Conservation (phyloP, 2,113 vertebrate species). For the Peromyscus maniculatus region DNA sequence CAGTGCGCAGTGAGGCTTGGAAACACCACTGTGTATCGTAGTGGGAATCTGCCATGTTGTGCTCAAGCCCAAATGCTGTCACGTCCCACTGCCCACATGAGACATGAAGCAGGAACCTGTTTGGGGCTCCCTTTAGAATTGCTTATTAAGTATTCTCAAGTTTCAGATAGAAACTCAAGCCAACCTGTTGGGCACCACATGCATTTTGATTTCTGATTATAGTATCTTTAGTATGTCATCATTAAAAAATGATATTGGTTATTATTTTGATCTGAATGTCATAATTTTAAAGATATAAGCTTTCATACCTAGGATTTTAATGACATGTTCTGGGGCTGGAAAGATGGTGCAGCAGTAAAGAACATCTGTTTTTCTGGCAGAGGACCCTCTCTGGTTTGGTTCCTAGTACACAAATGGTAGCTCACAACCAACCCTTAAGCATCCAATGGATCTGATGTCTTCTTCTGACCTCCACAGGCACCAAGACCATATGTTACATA, state of each 20-base stretch:
- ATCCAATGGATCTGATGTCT: background rate
- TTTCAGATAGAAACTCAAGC: too few species aligned
- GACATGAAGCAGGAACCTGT: too few species aligned
- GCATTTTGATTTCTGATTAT: background rate
- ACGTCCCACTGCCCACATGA: too few species aligned
- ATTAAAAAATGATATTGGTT: background rate
- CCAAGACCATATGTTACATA: background rate
- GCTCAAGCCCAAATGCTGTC: too few species aligned
- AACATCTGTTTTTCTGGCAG: background rate
- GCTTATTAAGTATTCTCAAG: too few species aligned
- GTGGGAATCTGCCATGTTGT: too few species aligned
- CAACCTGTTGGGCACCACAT: background rate
- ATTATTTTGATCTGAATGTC: conserved; percentile 1
- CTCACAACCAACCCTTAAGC: background rate
- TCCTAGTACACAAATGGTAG: background rate
- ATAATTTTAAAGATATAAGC: background rate
- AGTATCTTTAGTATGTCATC: background rate
- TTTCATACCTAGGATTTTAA: background rate
- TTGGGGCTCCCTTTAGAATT: too few species aligned
- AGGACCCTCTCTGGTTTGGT: background rate
- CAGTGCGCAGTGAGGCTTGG: too few species aligned
- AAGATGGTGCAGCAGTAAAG: background rate
- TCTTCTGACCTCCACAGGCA: background rate
- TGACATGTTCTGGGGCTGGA: background rate
- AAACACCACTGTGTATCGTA: too few species aligned